Percentiles rank a stretch among this genome's conserved stretches.
Conservation (phyloP, 2,113 vertebrate genomes). For the Chrysochloris asiatica region DNA sequence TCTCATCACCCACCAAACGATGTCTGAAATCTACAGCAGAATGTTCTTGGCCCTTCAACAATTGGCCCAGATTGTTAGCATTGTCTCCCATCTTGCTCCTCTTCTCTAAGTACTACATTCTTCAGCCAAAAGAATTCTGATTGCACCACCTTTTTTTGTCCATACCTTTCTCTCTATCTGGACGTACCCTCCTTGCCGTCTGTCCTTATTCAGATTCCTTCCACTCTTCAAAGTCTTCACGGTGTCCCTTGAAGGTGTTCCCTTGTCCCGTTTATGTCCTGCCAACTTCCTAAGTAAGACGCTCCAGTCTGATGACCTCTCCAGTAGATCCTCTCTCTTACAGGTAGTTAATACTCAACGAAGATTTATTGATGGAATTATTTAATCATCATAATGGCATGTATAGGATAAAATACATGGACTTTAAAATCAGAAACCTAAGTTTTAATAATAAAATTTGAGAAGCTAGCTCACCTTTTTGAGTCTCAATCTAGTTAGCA, state of each 20-base stretch:
- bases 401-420: not conserved
- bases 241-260: not conserved
- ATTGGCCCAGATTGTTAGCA: not conserved
- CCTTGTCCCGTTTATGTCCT: not conserved
- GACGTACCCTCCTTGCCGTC: not conserved
- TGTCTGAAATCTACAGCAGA: not conserved
- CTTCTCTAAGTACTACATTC: not conserved
- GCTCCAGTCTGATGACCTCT: not conserved
- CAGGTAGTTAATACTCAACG: not conserved
- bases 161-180: not conserved
- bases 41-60: not conserved
- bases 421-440: not conserved
- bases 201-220: not conserved
- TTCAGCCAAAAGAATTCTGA: not conserved
- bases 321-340: not conserved
- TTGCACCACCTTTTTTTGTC: not conserved
- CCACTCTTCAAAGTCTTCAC: not conserved
- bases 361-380: not conserved
- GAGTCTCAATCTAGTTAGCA: not conserved
- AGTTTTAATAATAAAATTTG: not conserved
- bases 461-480: slow-evolving; percentile 20
- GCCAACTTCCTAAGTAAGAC: not conserved
- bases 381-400: not conserved
- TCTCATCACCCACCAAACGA: not conserved
- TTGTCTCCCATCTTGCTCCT: not conserved